Percentiles rank a stretch among this genome's conserved stretches.
Conservation (phyloP, 2,888 invertebrate genomes). For the Atrina japonica region DNA sequence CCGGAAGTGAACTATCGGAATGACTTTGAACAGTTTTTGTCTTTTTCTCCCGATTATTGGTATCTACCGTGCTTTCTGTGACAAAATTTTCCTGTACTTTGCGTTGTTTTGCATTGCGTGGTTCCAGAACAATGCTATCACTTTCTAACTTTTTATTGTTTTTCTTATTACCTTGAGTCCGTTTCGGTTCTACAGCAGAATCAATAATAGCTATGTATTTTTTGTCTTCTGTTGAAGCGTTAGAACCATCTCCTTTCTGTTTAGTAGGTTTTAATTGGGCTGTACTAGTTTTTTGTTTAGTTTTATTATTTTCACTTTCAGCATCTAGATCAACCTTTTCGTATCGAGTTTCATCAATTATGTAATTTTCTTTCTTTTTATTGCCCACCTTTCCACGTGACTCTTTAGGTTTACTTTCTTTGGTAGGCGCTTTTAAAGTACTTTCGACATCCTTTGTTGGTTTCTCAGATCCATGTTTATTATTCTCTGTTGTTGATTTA, state of each 20-base stretch:
- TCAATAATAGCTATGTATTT: not conserved
- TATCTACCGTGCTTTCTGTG: too few relatives aligned
- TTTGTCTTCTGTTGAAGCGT: not conserved
- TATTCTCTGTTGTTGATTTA: not conserved
- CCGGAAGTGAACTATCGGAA: too few relatives aligned
- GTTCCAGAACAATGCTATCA: not conserved
- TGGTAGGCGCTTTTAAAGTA: not conserved
- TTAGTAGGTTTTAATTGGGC: not conserved
- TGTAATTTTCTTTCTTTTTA: not conserved
- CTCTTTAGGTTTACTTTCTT: not conserved
- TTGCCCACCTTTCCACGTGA: too few relatives aligned
- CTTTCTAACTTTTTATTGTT: not conserved
- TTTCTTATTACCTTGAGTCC: too few relatives aligned
- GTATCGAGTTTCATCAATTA: slow-evolving; percentile 5
- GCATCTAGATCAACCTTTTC: not conserved
- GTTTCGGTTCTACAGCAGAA: not conserved
- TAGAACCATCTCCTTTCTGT: not conserved
- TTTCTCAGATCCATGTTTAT: not conserved
- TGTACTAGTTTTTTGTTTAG: not conserved
- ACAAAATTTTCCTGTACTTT: not conserved
- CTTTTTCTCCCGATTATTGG: too few relatives aligned
- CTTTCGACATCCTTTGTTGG: not conserved
- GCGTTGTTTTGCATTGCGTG: not conserved
- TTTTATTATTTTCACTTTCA: not conserved
- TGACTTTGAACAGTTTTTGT: too few relatives aligned